Base-by-base conservation (phyloP, 2,888 invertebrate species). In the Drosophila rellima region DNA sequence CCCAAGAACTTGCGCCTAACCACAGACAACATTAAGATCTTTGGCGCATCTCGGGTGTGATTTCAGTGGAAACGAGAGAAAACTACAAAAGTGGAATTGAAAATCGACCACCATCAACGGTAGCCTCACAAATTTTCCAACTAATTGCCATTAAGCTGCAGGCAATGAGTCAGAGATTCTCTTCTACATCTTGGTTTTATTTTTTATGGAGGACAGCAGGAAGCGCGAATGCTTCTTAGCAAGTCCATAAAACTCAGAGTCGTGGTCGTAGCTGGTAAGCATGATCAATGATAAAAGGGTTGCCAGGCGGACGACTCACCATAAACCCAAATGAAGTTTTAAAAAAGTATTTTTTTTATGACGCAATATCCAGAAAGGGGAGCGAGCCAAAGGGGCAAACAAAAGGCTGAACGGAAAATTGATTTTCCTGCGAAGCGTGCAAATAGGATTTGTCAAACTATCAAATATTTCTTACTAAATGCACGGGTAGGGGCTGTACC, bases 221-320 rank as follows among this genome's bases (percentile, higher is more conserved):
- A 70, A 72, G 67, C 63, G 55, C 59, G 59, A 47, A 64, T 56
- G 68, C 79, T 70, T 87, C 84, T 83, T 83, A 83, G 83, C 89
- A 81, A 78, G 83, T 69, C 75, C 72, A 88, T 83, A 82, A 83
- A 83, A 88, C 66, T 65, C 52, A 33, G 47, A 65, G 64, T 29
- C 47, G 26, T 17, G 44, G 69, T 37, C 33, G 37, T 35, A 18
- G 44, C 33, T 31, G 59, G 54, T 86, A 82, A 77, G 71, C 64
- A 86, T 83, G 89, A 87, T 83, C 89, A 81, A 86, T 88, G 83
- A 88, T 83, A 83, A 83, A 88, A 75, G 87, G 81, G 56, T 76
- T 78, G 61, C 40, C n/a, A 52, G 13, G 51, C 70, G 42, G 39
- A 51, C 42, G 39, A 51, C 42, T 23, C 26, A 40, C 29, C 42